Base-by-base conservation (phyloP, 2,888 invertebrate genomes). In the Heteromurus nitidus region DNA sequence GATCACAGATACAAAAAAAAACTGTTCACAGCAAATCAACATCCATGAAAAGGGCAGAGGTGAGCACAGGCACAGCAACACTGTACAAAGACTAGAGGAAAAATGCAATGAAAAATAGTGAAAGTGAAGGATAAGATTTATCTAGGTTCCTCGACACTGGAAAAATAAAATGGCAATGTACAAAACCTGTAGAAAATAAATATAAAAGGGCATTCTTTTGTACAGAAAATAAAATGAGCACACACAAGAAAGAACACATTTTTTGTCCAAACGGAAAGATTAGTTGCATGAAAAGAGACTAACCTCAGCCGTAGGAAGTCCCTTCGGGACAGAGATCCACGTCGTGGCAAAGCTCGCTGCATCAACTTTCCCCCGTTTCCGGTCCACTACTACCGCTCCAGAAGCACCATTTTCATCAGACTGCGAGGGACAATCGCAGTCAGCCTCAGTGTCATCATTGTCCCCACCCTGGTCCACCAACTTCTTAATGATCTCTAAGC, bases 401-500 rank as follows among this genome's bases (percentile, higher is more conserved):
- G 58, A 65, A 81, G 74, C 81, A 75, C 82, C 82, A 65, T 65
- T 69, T 62, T 55, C 73, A 28, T 75, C 75, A 28, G 68, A 70
- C 58, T 82, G 58, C 16, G 64, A 62, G n/a, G 42, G 28, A 22
- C 65, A 64, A 60, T 70, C 74, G 9, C 75, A 30, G 36, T 55
- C 50, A 11, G 64, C 75, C 24, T 75, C 76, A 2, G 24, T 47
- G 0, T 31, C 70, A 55, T 79, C 76, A 7, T 68, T 69, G 18
- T 75, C 77, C 28, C 42, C 64, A 3, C 11, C 26, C 22, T 73
- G 68, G 31, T 68, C 85, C 13, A 87, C 86, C 68, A 87, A 80
- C 64, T 85, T 85, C 65, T 86, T 86, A 72, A 87, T 87, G 36
- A 87, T 82, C 69, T 87, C 87, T 42, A 87, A 72, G 73, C 87